phyloP scores from a whole-genome alignment of 2,113 vertebrate species.

The Perca fluviatilis region DNA sequence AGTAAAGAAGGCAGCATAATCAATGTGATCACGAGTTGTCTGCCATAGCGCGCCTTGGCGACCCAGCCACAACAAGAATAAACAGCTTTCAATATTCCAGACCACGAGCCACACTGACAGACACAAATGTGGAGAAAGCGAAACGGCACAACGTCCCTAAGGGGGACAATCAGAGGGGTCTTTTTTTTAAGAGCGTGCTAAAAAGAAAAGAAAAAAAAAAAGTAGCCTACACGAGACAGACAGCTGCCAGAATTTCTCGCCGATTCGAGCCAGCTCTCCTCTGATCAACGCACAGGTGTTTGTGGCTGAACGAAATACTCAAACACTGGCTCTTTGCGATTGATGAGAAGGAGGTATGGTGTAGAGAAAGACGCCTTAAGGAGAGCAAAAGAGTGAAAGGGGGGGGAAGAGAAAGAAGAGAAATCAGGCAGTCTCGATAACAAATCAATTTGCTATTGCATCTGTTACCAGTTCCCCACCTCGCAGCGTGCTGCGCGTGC shows the following conservation, averaged over 20 bases:
- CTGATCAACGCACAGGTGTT: constrained; percentile 65
- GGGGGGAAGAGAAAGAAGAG: constrained; percentile 22
- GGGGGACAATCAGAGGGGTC: constrained; percentile 9
- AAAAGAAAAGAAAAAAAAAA: background rate
- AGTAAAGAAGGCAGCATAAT: constrained; percentile 44
- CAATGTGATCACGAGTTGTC: constrained; percentile 75
- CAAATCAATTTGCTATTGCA: constrained; percentile 73
- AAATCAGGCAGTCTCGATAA: constrained; percentile 69
- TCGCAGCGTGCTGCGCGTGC: constrained; percentile 34
- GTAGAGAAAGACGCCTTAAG: constrained; percentile 5
- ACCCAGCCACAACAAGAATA: constrained; percentile 71
- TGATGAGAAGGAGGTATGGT: background rate
- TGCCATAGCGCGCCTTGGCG: constrained; percentile 65
- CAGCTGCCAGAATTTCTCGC: constrained; percentile 25
- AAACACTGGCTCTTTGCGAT: background rate
- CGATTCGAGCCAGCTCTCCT: constrained; percentile 10
- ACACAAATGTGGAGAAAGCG: constrained; percentile 32
- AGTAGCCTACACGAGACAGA: constrained; percentile 35
- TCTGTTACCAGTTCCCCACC: constrained; percentile 57
- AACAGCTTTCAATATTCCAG: constrained; percentile 69
- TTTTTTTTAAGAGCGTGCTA: background rate
- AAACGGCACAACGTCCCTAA: constrained; percentile 32
- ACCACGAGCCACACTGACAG: constrained; percentile 55
- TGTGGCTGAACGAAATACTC: constrained; percentile 18
- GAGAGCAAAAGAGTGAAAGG: constrained; percentile 46